These are phyloP conservation scores for Tachyglossus aculeatus DNA, from an alignment of 2,797 vertebrate species.

Conservation along the genomic window DNA sequence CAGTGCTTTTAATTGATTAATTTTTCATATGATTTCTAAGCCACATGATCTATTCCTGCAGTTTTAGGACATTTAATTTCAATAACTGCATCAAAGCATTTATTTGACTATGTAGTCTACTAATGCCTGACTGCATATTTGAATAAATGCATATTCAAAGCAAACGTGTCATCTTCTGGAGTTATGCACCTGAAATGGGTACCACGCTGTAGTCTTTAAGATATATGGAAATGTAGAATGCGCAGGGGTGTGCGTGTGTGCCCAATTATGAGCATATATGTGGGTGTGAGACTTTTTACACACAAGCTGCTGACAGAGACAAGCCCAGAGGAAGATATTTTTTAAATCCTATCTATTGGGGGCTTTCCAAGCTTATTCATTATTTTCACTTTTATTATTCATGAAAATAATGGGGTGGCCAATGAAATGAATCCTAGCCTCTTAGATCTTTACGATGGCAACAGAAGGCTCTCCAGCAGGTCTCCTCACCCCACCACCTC, in stretches of 20 bases:
- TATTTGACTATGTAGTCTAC: constrained; percentile 16
- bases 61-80: constrained; percentile 28
- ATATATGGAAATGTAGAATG: neutral
- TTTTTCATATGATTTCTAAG: neutral
- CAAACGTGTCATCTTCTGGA: neutral
- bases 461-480: constrained; percentile 36
- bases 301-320: neutral
- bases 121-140: constrained; percentile 8
- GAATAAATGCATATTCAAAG: neutral
- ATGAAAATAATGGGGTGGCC: neutral
- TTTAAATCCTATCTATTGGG: neutral
- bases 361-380: constrained; percentile 22
- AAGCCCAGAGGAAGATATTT: neutral
- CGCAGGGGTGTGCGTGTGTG: neutral
- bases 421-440: neutral
- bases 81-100: neutral
- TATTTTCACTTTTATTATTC: neutral
- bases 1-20: neutral
- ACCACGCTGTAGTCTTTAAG: neutral
- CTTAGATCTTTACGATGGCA: neutral
- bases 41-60: constrained; percentile 3
- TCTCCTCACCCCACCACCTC: constrained; percentile 22
- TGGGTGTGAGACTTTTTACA: too few species aligned
- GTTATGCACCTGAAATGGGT: neutral
- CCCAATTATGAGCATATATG: too few species aligned